Evolutionary conservation across 2,888 invertebrate species (phyloP), one percentile per base, ranked within the genome.

Genomic region (Luperina nickerlii): DNA sequence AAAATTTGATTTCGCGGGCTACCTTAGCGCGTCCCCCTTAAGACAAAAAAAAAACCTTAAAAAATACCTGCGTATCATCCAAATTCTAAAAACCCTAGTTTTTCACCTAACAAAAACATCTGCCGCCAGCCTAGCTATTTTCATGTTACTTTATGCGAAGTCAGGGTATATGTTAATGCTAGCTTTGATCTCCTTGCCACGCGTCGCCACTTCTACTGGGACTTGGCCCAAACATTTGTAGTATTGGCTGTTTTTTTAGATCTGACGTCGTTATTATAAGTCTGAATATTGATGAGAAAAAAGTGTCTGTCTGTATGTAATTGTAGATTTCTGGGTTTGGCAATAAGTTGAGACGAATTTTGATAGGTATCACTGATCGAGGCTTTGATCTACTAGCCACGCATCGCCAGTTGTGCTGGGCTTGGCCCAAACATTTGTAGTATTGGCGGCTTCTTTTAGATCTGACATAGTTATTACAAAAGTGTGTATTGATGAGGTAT

Each of bases 131-230:
- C 45, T 73, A 51, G 70, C 69, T 86, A 78, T 84, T 87, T 87
- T 76, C 32, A 76, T 75, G 57, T 68, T 70, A 84, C 67, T 87
- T 92, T 93, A 93, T 93, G 93, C 93, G 87, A 72, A 76, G 90
- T 90, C 93, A 93, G 91, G 90, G 70, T 79, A 45, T 88, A 93
- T 93, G 93, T 84, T 90, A 93, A 93, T 92, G 63, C 27, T 67
- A 66, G 75, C 91, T 93, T 93, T 93, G 95, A 95, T 95, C 93
- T 93, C 71, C 1, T 7, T 78, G 92, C 90, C 93, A 92, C 92
- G 92, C 90, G 90, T 84, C 88, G 76, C 87, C 88, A 86, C 91
- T 90, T 78, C 60, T 74, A 57, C 38, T 60, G 57, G 68, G 76
- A 73, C 76, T 75, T 68, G 68, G 82, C 76, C 79, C 75, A 90